A percentile compares a stretch with the other conserved stretches of the same genome.
Evolutionary conservation across 2,888 invertebrate species (phyloP).

Genomic region (Crocallis elinguaria): DNA sequence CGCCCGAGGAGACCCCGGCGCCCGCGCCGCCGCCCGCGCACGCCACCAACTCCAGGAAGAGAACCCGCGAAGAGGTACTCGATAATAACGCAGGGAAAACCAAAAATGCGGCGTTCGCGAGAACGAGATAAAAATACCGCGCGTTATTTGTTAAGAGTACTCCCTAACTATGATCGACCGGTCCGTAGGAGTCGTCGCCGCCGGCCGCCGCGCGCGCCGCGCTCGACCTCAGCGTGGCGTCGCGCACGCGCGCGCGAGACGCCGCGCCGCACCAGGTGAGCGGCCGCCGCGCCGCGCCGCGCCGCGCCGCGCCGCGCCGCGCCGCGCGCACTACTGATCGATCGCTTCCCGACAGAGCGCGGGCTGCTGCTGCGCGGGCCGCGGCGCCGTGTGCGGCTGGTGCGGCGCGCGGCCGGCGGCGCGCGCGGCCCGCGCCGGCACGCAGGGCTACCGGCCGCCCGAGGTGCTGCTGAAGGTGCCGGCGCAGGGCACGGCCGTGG

Average conservation of each 20-base stretch:
- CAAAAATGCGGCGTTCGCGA: too few species aligned
- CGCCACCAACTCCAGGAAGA: slow-evolving; percentile 46
- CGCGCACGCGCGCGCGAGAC: slow-evolving; percentile 21
- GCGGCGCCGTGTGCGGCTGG: slow-evolving; percentile 82
- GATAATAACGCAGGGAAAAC: too few species aligned
- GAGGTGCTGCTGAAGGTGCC: slow-evolving; percentile 92
- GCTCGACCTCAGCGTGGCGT: slow-evolving; percentile 56
- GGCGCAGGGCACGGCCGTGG: slow-evolving; percentile 93
- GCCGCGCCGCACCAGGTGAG: slow-evolving; percentile 5
- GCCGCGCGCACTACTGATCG: background rate
- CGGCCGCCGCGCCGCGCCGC: background rate
- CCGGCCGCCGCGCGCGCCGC: slow-evolving; percentile 64
- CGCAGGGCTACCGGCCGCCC: slow-evolving; percentile 95
- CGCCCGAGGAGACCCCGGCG: slow-evolving; percentile 69
- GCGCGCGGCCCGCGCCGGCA: slow-evolving; percentile 93
- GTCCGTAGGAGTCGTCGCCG: slow-evolving; percentile 41
- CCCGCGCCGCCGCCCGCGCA: slow-evolving; percentile 47
- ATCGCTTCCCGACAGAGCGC: slow-evolving; percentile 59
- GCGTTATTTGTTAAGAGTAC: too few species aligned
- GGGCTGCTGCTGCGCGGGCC: slow-evolving; percentile 80
- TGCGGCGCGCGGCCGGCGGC: slow-evolving; percentile 88
- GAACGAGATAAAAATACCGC: too few species aligned
- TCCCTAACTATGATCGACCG: too few species aligned
- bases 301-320: background rate
- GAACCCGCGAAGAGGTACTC: slow-evolving; percentile 52